phyloP scores from a whole-genome alignment of 1,140 invertebrate genomes.

The Bombus consobrinus region DNA sequence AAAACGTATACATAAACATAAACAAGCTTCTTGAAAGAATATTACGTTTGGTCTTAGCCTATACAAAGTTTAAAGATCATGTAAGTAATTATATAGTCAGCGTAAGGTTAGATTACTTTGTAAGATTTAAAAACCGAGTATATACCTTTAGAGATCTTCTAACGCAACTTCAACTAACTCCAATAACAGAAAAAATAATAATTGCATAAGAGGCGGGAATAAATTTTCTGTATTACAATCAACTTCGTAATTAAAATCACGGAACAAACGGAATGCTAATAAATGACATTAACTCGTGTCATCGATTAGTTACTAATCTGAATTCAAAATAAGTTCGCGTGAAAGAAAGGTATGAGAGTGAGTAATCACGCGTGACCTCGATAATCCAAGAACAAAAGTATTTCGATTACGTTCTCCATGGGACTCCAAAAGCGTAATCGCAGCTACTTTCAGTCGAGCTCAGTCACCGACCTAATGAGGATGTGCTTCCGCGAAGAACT shows the following conservation, averaged over 20 bases:
- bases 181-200: neutral
- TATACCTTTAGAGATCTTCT: too few relatives aligned
- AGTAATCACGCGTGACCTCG: neutral
- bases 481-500: conserved; percentile 46
- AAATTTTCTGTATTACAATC: neutral
- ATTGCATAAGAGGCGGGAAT: neutral
- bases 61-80: neutral
- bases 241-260: neutral
- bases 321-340: neutral
- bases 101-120: neutral
- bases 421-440: conserved; percentile 40
- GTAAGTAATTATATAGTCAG: neutral
- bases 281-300: neutral
- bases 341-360: neutral
- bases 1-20: neutral
- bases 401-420: conserved; percentile 24
- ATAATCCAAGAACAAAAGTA: conserved; percentile 12
- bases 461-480: conserved; percentile 31
- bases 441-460: conserved; percentile 25
- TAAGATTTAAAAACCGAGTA: neutral
- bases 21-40: neutral
- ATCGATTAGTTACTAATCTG: neutral
- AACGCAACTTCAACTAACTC: too few relatives aligned
- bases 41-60: neutral
- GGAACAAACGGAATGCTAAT: neutral